Evolutionary conservation across 1,140 invertebrate species (phyloP), one percentile per base, ranked within the genome.

Genomic region (Drosophila gunungcola): DNA sequence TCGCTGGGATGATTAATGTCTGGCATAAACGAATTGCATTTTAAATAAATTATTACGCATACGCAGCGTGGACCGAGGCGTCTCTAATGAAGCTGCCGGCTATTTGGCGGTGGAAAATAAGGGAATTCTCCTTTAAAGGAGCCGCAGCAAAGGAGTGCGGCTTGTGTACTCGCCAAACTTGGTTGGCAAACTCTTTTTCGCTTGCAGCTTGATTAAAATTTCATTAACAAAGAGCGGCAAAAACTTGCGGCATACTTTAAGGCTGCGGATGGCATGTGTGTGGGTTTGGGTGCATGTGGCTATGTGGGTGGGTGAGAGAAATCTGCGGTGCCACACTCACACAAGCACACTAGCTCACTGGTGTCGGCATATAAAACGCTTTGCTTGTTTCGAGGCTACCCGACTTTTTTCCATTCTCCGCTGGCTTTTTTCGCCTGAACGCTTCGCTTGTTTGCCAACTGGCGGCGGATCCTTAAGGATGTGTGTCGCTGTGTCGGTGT

Each of bases 401-500:
- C 56, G 65, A 60, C 46, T 52, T 46, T 65, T 55, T 46, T 38
- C 43, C 36, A 41, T 62, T 62, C 60, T 68, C 21, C 39, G 63
- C 76, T 86, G 83, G 84, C 83, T 86, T 86, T 86, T 76, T 88
- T 81, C 84, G 83, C 84, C 82, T 88, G 83, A 88, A 88, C 83
- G 83, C 83, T 88, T 88, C 83, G 84, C 83, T 89, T 88, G 83
- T 83, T 89, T 88, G 83, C 84, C 83, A 89, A 83, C 84, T 83
- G 62, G 84, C 68, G 68, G 70, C 67, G 68, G 43, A 72, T 69
- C 67, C 67, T 70, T 52, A 70, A 70, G 64, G 67, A 68, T 70
- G 73, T 38, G 55, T 38, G 45, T 69, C 46, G 41, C 46, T 13
- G 58, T 25, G 21, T 57, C 43, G 60, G 58, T 52, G 41, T 45